These are phyloP conservation scores for Drosophila paucipuncta DNA, from an alignment of 2,888 invertebrate species.

Conservation along the genomic window DNA sequence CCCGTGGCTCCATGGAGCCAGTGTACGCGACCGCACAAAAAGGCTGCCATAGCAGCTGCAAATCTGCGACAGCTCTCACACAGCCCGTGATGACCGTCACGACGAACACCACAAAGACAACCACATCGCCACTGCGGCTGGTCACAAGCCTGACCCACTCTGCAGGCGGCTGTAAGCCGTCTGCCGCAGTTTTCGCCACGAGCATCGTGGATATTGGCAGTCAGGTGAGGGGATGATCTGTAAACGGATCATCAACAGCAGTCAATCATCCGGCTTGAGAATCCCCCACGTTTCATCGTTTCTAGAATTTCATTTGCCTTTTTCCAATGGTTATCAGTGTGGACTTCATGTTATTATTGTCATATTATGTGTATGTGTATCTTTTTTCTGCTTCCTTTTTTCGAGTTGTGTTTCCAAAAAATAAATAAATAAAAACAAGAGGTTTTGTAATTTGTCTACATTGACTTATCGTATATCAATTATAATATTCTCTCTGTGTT, in stretches of 20 bases:
- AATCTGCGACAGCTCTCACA: slow-evolving; percentile 78
- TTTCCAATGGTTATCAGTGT: neutral
- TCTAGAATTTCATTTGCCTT: slow-evolving; percentile 14
- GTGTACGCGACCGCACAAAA: slow-evolving; percentile 85
- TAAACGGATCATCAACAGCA: slow-evolving; percentile 48
- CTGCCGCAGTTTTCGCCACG: slow-evolving; percentile 24
- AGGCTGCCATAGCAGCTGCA: slow-evolving; percentile 74
- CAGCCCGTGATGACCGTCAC: slow-evolving; percentile 78
- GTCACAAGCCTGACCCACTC: slow-evolving; percentile 21
- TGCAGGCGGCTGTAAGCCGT: slow-evolving; percentile 26
- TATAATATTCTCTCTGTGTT: neutral
- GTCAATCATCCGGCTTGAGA: slow-evolving; percentile 24
- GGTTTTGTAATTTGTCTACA: neutral
- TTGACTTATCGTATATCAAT: neutral
- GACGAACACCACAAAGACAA: slow-evolving; percentile 61
- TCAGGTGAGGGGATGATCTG: slow-evolving; percentile 77
- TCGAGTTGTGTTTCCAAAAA: neutral
- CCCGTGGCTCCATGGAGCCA: slow-evolving; percentile 71
- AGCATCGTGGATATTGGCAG: slow-evolving; percentile 64
- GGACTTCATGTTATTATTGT: neutral
- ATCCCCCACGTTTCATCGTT: slow-evolving; percentile 17
- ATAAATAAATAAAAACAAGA: accelerated
- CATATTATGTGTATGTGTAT: neutral
- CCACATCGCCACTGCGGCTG: slow-evolving; percentile 50
- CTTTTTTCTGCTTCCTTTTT: neutral